Evolutionary conservation across 2,888 invertebrate species (phyloP), one percentile per base, ranked within the genome.

Genomic region (Choristoneura rosaceana): DNA sequence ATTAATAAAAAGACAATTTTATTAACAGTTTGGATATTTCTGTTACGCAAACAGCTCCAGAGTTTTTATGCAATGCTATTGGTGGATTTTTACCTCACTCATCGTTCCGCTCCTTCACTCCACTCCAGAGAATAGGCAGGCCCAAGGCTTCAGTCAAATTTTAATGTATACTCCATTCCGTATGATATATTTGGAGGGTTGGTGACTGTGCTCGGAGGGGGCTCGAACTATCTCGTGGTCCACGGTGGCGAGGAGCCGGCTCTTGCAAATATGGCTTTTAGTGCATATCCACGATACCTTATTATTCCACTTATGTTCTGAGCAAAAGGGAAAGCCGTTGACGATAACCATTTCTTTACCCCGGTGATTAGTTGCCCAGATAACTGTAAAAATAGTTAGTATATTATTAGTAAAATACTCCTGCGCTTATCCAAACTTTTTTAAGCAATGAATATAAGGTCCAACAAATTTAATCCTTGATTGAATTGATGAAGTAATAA

Each of bases 291-390:
- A 62, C 8, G n/a, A 69, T 1, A 61, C 50, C 5, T 50, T 69
- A 3, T 47, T 69, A 14, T 12, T 60, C 38, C 0, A 8, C 61
- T 25, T 50, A 25, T 52, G n/a, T n/a, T 8, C 50, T 14, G 50
- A 15, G 43, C 52, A 62, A 10, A 15, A 69, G 4, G 69, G 0
- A 43, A 43, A 69, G 0, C 69, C 69, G 14, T 55, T 55, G 8
- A 69, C 52, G 7, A 69, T 33, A 14, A 52, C 62, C 55, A 69
- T 25, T 2, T 62, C 62, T 55, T 69, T 69, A 34, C 55, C 69
- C 12, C 69, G 69, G 5, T 45, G 41, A 14, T 61, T 69, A 3
- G 14, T 69, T n/a, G 38, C 8, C 61, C 61, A 69, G 7, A 15
- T 50, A 15, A 69, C 67, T 60, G 59, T 17, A 17, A 15, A 17